These are phyloP conservation scores for Germaria angustata DNA, from an alignment of 2,888 invertebrate genomes.

Conservation along the genomic window DNA sequence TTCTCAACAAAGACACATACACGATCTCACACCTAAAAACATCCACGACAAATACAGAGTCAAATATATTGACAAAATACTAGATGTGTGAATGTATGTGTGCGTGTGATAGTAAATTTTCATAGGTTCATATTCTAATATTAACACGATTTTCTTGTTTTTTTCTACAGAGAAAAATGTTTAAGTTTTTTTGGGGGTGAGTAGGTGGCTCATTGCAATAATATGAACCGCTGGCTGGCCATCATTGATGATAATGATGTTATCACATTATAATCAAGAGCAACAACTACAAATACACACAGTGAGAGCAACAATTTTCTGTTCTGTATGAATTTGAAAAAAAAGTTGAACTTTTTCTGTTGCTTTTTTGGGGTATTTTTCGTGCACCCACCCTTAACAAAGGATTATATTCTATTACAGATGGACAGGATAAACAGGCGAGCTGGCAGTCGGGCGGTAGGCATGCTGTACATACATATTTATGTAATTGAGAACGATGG, in stretches of 20 bases:
- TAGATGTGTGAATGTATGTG: neutral
- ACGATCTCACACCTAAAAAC: neutral
- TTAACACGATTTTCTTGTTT: conserved; percentile 43
- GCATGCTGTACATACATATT: neutral
- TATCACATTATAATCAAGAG: conserved; percentile 52
- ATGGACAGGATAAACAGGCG: neutral
- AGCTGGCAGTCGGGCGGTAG: neutral
- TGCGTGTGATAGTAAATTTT: conserved; percentile 29
- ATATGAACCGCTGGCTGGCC: conserved; percentile 37
- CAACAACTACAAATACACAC: conserved; percentile 21
- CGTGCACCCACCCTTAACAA: conserved; percentile 53
- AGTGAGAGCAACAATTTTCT: conserved; percentile 59
- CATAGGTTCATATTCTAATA: conserved; percentile 41
- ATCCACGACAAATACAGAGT: neutral
- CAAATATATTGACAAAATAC: conserved; percentile 35
- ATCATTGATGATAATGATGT: conserved; percentile 43
- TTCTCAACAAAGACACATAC: conserved; percentile 4
- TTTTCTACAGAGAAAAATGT: neutral
- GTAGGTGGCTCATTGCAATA: conserved; percentile 11
- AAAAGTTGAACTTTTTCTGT: conserved; percentile 7
- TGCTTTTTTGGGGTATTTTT: conserved; percentile 18
- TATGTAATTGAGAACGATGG: conserved; percentile 16
- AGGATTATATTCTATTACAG: conserved; percentile 3
- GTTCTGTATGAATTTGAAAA: conserved; percentile 7
- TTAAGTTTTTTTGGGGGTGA: conserved; percentile 37